Percentiles rank a stretch among this genome's conserved stretches.
phyloP scores from a whole-genome alignment of 2,797 vertebrate species.

The Pterois miles region DNA sequence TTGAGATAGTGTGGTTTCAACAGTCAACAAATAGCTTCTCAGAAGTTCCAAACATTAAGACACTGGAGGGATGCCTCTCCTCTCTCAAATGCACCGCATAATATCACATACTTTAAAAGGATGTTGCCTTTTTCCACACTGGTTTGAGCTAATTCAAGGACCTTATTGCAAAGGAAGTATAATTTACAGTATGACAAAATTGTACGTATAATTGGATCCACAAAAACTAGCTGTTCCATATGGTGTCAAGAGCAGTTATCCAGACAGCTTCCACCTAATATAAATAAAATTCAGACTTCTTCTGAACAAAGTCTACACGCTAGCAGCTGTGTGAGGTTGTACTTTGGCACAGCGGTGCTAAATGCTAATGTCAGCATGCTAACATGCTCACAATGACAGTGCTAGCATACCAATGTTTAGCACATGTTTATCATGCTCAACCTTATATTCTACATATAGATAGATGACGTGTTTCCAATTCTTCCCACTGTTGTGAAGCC shows the following conservation, averaged over 20 bases:
- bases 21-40: slow-evolving; percentile 64
- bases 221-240: slow-evolving; percentile 17
- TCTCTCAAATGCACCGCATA: slow-evolving; percentile 12
- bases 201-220: slow-evolving; percentile 15
- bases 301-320: background rate
- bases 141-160: slow-evolving; percentile 37
- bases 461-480: too few relatives aligned
- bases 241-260: slow-evolving; percentile 12
- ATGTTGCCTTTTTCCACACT: slow-evolving; percentile 8
- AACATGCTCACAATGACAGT: background rate
- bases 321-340: background rate
- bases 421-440: background rate
- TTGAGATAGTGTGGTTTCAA: slow-evolving; percentile 60
- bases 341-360: background rate
- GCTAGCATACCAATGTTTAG: background rate
- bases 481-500: too few relatives aligned
- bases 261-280: slow-evolving; percentile 17
- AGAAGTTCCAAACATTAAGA: slow-evolving; percentile 60
- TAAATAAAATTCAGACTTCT: slow-evolving; percentile 17
- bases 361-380: background rate
- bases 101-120: background rate
- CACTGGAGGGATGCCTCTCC: slow-evolving; percentile 38
- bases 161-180: slow-evolving; percentile 20
- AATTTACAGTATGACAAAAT: slow-evolving; percentile 13
- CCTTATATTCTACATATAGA: too few relatives aligned